Percentiles rank a stretch among this genome's conserved stretches.
Conservation (phyloP, 2,888 invertebrate species). For the Stramonita haemastoma region DNA sequence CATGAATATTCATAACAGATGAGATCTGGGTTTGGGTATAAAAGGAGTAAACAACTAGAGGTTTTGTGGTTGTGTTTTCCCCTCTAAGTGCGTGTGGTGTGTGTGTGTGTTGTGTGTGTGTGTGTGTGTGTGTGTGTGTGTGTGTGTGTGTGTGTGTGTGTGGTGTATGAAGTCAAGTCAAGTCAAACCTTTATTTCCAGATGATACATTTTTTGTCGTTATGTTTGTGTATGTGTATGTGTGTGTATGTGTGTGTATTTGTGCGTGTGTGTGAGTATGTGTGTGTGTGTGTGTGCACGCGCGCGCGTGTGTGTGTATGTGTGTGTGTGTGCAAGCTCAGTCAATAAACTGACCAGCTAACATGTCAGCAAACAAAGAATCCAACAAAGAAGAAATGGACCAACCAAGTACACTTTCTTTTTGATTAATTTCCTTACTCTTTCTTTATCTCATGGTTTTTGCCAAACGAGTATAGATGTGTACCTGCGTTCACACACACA, state of each 20-base stretch:
- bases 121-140: conserved; percentile 17
- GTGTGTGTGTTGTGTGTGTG: conserved; percentile 14
- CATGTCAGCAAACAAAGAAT: too few species aligned
- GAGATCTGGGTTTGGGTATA: too few species aligned
- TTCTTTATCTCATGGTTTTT: too few species aligned
- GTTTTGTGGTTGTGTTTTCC: neutral
- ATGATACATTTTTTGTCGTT: neutral
- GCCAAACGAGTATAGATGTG: too few species aligned
- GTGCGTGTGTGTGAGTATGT: conserved; percentile 5
- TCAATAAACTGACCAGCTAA: too few species aligned
- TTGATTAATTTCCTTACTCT: too few species aligned
- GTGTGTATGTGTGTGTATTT: conserved; percentile 4
- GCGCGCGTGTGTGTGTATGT: neutral
- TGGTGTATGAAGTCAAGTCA: neutral
- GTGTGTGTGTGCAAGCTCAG: neutral
- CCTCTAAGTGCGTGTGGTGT: neutral
- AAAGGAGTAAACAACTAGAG: too few species aligned
- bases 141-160: neutral
- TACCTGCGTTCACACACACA: too few species aligned
- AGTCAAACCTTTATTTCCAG: too few species aligned
- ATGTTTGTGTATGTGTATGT: conserved; percentile 8
- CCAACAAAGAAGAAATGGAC: too few species aligned
- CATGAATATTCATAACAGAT: too few species aligned
- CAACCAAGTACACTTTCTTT: too few species aligned
- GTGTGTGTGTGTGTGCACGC: neutral